Percentiles rank a stretch among this genome's conserved stretches.
phyloP scores from a whole-genome alignment of 2,113 vertebrate species.

The Terrapene triunguis region DNA sequence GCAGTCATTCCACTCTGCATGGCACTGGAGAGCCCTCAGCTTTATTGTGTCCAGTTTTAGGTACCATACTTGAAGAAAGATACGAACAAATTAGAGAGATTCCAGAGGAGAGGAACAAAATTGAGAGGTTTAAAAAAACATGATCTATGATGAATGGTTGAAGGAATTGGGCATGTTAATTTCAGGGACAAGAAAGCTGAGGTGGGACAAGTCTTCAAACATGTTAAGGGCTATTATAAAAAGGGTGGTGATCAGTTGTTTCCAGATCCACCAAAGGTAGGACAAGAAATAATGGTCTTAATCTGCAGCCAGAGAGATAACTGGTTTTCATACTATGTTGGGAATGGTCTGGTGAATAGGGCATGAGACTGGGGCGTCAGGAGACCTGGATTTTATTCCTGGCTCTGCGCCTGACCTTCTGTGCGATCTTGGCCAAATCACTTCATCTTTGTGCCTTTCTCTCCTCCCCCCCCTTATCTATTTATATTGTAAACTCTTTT shows the following conservation, averaged over 20 bases:
- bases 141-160: not conserved
- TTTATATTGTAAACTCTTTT: not conserved
- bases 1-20: too few relatives aligned
- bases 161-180: not conserved
- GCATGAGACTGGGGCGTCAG: fast-evolving
- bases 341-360: not conserved
- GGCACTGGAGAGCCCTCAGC: not conserved
- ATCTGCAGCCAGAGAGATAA: not conserved
- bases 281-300: not conserved
- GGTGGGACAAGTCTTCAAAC: not conserved
- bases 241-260: not conserved
- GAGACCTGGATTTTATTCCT: not conserved
- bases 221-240: not conserved
- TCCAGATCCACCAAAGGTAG: not conserved
- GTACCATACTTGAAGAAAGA: not conserved
- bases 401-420: not conserved
- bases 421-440: not conserved
- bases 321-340: not conserved
- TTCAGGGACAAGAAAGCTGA: not conserved
- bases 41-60: not conserved
- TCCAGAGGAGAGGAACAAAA: not conserved
- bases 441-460: not conserved
- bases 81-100: not conserved
- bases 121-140: not conserved
- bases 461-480: not conserved